phyloP scores from a whole-genome alignment of 2,888 invertebrate genomes.

The Parnassius glacialis region DNA sequence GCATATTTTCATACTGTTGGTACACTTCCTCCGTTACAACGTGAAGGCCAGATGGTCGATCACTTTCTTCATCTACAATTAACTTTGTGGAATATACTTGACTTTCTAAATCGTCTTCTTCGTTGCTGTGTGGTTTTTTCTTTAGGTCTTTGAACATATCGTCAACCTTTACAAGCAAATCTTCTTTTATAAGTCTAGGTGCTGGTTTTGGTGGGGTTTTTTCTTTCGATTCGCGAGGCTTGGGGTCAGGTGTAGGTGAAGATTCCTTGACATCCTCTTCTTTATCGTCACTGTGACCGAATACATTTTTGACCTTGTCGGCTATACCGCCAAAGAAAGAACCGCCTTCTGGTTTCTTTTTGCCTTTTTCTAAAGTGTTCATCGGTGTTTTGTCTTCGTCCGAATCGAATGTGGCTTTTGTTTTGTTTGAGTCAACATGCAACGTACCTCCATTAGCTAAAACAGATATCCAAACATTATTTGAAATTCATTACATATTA shows the following conservation, averaged over 20 bases:
- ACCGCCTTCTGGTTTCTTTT: conserved; percentile 68
- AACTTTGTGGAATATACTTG: conserved; percentile 67
- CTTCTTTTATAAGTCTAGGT: conserved; percentile 71
- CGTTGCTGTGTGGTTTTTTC: conserved; percentile 55
- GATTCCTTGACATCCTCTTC: conserved; percentile 57
- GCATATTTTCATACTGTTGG: conserved; percentile 69
- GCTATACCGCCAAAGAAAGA: conserved; percentile 69
- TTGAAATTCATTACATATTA: not conserved
- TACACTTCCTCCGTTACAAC: conserved; percentile 58
- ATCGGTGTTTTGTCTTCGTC: conserved; percentile 78
- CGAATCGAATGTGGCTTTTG: conserved; percentile 79
- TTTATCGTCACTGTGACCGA: conserved; percentile 67
- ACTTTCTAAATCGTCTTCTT: conserved; percentile 59
- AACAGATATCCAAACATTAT: conserved; percentile 22
- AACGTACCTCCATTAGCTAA: conserved; percentile 72
- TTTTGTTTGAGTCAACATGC: conserved; percentile 76
- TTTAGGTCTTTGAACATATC: conserved; percentile 75
- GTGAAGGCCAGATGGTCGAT: conserved; percentile 40
- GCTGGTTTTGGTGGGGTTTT: conserved; percentile 69
- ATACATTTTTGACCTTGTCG: conserved; percentile 66
- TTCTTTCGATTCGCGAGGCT: conserved; percentile 51
- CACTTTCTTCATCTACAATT: conserved; percentile 67
- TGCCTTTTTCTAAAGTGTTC: conserved; percentile 76
- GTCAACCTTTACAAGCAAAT: conserved; percentile 72
- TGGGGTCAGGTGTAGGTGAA: conserved; percentile 59